A percentile compares a stretch with the other conserved stretches of the same genome.
phyloP scores from a whole-genome alignment of 2,888 invertebrate genomes.

The Coronaproctus castanopsis region DNA sequence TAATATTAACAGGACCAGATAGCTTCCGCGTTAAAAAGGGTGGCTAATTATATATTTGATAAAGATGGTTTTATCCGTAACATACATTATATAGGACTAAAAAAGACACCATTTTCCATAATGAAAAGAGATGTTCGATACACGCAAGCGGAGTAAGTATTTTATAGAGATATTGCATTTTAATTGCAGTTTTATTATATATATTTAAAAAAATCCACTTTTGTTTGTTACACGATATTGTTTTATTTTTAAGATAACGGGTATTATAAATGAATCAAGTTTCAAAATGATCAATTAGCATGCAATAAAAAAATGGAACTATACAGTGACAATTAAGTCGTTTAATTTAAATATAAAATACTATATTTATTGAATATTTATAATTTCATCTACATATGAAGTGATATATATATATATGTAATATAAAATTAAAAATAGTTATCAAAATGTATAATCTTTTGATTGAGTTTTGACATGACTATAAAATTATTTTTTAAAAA shows the following conservation, averaged over 20 bases:
- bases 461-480: no score
- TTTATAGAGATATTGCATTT: neutral
- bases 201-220: neutral
- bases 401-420: no score
- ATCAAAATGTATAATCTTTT: no score
- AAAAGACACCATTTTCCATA: neutral
- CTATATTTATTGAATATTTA: no score
- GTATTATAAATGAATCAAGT: neutral
- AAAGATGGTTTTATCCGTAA: neutral
- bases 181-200: neutral
- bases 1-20: neutral
- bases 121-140: neutral
- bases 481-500: no score
- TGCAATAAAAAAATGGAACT: no score
- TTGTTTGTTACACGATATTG: no score
- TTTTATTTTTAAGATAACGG: neutral
- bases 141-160: neutral
- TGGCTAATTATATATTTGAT: neutral
- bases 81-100: neutral
- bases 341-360: no score
- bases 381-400: no score
- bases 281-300: no score
- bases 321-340: no score
- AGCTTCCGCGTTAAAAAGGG: neutral
- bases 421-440: no score